Conservation (phyloP, 2,797 vertebrate species). For the Falco cherrug region DNA sequence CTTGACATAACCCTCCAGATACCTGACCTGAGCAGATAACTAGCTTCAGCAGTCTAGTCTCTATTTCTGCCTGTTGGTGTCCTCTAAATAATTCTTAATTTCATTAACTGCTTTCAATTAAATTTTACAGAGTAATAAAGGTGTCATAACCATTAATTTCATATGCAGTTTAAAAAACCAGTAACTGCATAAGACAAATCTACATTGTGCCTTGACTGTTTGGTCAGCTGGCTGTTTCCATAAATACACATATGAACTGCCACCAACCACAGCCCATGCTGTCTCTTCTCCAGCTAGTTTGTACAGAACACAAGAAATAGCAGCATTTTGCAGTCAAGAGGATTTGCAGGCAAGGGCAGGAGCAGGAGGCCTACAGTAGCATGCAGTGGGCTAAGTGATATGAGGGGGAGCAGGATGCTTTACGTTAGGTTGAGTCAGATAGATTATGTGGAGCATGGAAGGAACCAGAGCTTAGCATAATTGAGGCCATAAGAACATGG, state of each 20-base stretch:
- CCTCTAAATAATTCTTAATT: not conserved
- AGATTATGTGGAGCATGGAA: not conserved
- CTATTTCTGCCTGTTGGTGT: not conserved
- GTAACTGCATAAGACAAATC: not conserved
- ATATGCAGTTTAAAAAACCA: not conserved
- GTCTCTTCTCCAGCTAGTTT: not conserved
- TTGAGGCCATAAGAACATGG: not conserved
- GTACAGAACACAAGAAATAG: not conserved
- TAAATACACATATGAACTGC: not conserved
- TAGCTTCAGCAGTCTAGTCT: not conserved
- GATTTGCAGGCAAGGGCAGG: not conserved
- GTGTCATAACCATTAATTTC: not conserved
- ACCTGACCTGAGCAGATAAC: not conserved
- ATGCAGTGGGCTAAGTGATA: not conserved
- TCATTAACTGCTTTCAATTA: not conserved
- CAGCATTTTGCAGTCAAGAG: not conserved
- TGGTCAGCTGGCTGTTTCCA: not conserved
- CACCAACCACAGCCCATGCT: rapidly evolving
- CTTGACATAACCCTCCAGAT: not conserved
- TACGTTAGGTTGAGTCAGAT: not conserved
- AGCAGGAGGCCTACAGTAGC: not conserved
- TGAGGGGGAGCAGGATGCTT: not conserved
- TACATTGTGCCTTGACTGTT: not conserved
- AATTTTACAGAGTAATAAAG: not conserved
- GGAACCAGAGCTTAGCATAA: not conserved